Base-by-base conservation (phyloP, 2,888 invertebrate genomes). In the Thereva nobilitata region DNA sequence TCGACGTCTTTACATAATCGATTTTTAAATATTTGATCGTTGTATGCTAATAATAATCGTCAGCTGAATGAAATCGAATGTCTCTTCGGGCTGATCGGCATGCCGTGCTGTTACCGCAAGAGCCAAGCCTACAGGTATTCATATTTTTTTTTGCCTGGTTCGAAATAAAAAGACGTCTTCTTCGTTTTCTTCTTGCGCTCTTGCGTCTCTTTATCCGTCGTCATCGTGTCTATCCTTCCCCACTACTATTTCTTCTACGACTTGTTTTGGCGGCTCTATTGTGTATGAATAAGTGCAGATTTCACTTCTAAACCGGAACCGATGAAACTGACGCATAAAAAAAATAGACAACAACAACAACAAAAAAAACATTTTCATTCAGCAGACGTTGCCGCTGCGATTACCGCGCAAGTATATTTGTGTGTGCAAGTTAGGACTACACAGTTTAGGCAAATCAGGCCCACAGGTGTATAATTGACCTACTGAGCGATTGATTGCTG, bases 291-390 rank as follows among this genome's bases (percentile, higher is more conserved):
- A 42, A 56, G 53, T 57, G 54, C 50, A 56, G 67, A 70, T 64
- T 68, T 70, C 70, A 68, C 68, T 68, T 68, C 64, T 64, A 68
- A 68, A 65, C 68, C 68, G 68, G 68, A 68, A 68, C 68, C 65
- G 38, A 50, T 41, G 54, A 49, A 63, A 52, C 23, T 3, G 52
- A 23, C 9, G 63, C 61, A 59, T 65, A 59, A 65, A 65, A 41
- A 35, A 61, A 23, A 23, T 23, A 23, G 23, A 23, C 23, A 23
- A 23, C 23, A 23, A 23, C 23, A 23, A 23, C 23, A 23, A 23
- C 23, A 23, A 23, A 1, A 54, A 59, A 68, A 67, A 49, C 45
- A 47, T 59, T 64, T 68, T 68, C 68, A 68, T 68, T 68, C 68
- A 68, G 65, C 49, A 65, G 41, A 65, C 68, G 65, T 68, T 50